phyloP scores from a whole-genome alignment of 2,888 invertebrate species.

The Yponomeuta evonymella region DNA sequence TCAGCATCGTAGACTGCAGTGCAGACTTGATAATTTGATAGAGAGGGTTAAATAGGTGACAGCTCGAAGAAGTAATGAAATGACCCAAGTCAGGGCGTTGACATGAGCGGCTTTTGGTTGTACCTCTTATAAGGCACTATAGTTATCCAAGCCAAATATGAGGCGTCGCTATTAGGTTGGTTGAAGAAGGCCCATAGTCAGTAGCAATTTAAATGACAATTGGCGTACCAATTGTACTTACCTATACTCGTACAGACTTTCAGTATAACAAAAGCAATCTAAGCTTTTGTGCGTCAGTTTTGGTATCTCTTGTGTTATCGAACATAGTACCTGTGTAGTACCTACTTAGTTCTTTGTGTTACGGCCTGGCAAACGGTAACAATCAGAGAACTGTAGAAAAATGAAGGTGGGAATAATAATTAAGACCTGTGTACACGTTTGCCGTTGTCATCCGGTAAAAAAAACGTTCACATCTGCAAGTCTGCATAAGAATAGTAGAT shows the following conservation, averaged over 20 bases:
- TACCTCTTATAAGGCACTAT: neutral
- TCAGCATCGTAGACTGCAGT: too few relatives aligned
- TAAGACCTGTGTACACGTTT: neutral
- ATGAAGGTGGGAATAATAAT: slow-evolving; percentile 6
- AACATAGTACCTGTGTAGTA: too few relatives aligned
- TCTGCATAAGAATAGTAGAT: too few relatives aligned
- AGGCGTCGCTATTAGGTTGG: neutral
- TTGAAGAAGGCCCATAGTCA: neutral
- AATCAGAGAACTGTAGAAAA: neutral
- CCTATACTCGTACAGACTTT: neutral
- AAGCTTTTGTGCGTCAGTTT: neutral
- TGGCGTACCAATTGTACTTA: too few relatives aligned
- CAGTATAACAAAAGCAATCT: neutral
- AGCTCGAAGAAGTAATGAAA: too few relatives aligned
- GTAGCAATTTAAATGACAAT: neutral
- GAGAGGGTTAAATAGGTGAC: too few relatives aligned
- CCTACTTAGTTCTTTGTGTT: neutral
- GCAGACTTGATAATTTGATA: neutral
- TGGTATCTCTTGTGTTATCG: neutral
- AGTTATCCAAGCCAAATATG: neutral
- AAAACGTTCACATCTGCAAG: neutral
- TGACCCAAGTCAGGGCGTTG: neutral
- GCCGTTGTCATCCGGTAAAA: neutral
- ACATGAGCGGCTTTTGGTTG: neutral
- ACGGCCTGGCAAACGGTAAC: neutral